Conservation (phyloP, 2,797 vertebrate genomes). For the Cuculus canorus region DNA sequence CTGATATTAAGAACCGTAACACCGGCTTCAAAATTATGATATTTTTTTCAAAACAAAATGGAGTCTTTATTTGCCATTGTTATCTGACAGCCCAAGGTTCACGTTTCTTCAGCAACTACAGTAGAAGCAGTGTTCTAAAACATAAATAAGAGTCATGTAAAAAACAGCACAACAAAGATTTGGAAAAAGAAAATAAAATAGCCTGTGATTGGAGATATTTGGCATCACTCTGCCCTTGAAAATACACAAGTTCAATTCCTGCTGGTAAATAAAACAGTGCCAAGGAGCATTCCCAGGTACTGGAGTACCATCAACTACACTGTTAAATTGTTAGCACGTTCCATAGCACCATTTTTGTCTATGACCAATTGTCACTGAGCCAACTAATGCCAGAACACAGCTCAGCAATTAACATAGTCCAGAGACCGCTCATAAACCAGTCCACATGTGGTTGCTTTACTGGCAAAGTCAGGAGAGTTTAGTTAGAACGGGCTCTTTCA, state of each 20-base stretch:
- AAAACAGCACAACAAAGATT: background rate
- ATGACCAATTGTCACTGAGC: background rate
- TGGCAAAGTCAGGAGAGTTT: background rate
- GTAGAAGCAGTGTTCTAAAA: background rate
- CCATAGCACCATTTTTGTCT: background rate
- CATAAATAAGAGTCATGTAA: background rate
- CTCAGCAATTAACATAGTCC: background rate
- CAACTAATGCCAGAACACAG: background rate
- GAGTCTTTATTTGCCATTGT: background rate
- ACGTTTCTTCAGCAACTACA: background rate
- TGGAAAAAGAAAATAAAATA: background rate
- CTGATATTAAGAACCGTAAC: background rate
- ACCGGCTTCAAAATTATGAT: background rate
- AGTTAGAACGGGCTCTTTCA: background rate
- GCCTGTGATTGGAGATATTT: background rate
- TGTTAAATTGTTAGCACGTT: background rate
- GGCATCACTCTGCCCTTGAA: background rate
- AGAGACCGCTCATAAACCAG: background rate
- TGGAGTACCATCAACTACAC: background rate
- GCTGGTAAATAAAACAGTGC: background rate
- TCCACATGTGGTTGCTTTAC: rapidly evolving
- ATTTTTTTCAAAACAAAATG: background rate
- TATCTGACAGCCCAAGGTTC: background rate
- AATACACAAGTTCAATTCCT: background rate
- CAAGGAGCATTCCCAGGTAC: background rate